These are phyloP conservation scores for Gari tellinella DNA, from an alignment of 2,888 invertebrate genomes.

Conservation along the genomic window DNA sequence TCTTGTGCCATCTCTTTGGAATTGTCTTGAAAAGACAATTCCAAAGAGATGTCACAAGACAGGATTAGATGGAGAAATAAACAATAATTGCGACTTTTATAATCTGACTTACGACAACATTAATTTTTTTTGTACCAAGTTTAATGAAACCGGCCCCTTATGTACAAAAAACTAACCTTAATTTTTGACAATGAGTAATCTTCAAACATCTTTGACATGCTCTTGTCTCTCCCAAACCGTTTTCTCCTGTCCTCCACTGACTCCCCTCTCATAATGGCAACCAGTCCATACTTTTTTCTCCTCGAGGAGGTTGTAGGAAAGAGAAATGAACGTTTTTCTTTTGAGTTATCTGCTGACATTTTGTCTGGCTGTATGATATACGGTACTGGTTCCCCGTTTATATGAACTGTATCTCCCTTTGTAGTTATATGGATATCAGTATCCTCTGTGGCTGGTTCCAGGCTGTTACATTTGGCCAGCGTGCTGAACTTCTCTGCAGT, in stretches of 20 bases:
- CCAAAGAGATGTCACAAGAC: no score
- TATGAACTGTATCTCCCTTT: slow-evolving; percentile 18
- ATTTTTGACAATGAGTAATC: slow-evolving; percentile 60
- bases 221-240: slow-evolving; percentile 43
- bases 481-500: slow-evolving; percentile 43
- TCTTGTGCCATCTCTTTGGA: no score
- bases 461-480: slow-evolving; percentile 57
- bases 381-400: slow-evolving; percentile 30
- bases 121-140: no score
- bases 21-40: no score
- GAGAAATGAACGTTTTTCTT: background rate
- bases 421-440: slow-evolving; percentile 30
- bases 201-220: slow-evolving; percentile 54
- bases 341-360: background rate
- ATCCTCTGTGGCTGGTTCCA: slow-evolving; percentile 49
- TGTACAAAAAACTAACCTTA: slow-evolving; percentile 40
- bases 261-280: slow-evolving; percentile 45
- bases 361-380: slow-evolving; percentile 8
- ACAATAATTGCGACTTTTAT: no score
- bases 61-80: no score
- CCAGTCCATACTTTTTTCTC: slow-evolving; percentile 44
- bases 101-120: no score
- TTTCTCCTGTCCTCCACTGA: slow-evolving; percentile 38
- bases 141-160: no score
- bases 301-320: slow-evolving; percentile 18